Percentiles rank a stretch among this genome's conserved stretches.
phyloP scores from a whole-genome alignment of 2,888 invertebrate species.

The Mellilla xanthometata region DNA sequence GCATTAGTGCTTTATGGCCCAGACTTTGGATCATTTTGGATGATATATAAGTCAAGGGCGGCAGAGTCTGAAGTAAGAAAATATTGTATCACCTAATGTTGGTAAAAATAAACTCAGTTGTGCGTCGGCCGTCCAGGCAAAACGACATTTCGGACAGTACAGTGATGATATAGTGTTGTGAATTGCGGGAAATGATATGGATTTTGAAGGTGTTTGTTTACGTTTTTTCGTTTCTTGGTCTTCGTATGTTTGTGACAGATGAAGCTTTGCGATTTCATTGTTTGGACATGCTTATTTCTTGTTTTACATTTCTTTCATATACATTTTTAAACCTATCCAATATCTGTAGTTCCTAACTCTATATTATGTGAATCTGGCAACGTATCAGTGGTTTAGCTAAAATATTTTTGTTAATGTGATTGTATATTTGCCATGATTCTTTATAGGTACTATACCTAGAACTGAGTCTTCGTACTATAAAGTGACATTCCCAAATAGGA shows the following conservation, averaged over 20 bases:
- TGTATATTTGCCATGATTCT: too few species aligned
- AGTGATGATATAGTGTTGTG: slow-evolving; percentile 8
- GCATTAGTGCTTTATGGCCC: slow-evolving; percentile 23
- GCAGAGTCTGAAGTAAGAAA: slow-evolving; percentile 50
- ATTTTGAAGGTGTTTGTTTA: slow-evolving; percentile 21
- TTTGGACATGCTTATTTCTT: slow-evolving; percentile 8
- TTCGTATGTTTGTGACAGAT: background rate
- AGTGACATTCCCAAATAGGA: too few species aligned
- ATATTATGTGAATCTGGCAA: too few species aligned
- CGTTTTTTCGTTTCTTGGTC: slow-evolving; percentile 9
- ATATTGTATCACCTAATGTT: slow-evolving; percentile 70
- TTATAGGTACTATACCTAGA: too few species aligned
- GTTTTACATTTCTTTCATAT: too few species aligned
- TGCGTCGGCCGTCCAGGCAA: slow-evolving; percentile 38
- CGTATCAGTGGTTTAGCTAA: too few species aligned
- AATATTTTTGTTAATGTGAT: too few species aligned
- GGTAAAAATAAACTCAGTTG: slow-evolving; percentile 74
- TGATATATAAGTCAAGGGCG: slow-evolving; percentile 72
- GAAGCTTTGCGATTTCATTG: background rate
- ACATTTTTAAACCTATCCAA: too few species aligned
- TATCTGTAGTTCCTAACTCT: too few species aligned
- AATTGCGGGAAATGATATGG: slow-evolving; percentile 16
- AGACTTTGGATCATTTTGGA: slow-evolving; percentile 36
- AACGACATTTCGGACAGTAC: slow-evolving; percentile 16
- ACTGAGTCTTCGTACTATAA: too few species aligned